Evolutionary conservation across 2,113 vertebrate genomes (phyloP).

Genomic region (Albula goreensis): DNA sequence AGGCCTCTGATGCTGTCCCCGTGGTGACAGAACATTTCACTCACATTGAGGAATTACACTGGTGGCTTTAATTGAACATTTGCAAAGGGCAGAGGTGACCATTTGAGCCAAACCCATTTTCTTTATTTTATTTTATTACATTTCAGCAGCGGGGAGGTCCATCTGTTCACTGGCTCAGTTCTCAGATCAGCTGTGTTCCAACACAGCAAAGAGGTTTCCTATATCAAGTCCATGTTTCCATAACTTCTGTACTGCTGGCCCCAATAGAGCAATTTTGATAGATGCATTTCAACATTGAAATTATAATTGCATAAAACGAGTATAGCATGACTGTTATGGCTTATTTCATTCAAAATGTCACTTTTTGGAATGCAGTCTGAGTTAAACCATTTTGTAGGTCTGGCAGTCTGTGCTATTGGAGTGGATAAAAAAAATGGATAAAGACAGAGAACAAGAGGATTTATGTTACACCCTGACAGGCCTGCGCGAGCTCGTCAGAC

Average conservation of each 20-base stretch:
- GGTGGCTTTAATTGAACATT: constrained; percentile 36
- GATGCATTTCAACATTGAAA: background rate
- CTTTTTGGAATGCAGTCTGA: background rate
- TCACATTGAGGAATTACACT: constrained; percentile 32
- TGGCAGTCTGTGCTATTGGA: background rate
- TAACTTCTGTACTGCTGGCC: background rate
- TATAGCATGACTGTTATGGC: background rate
- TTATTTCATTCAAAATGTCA: background rate
- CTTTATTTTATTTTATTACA: background rate
- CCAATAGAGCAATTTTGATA: background rate
- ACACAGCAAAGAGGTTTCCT: background rate
- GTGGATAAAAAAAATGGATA: background rate
- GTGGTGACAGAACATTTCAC: constrained; percentile 29
- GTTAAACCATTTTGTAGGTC: background rate
- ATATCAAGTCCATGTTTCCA: background rate
- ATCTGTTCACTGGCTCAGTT: background rate
- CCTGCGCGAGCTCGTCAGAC: background rate
- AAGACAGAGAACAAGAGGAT: background rate
- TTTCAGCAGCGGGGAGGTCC: background rate
- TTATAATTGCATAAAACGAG: background rate
- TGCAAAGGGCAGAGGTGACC: constrained; percentile 29
- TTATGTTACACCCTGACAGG: background rate
- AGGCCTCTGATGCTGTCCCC: constrained; percentile 23
- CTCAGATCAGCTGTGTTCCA: background rate
- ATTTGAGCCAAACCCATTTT: background rate